A percentile compares a stretch with the other conserved stretches of the same genome.
Conservation (phyloP, 2,797 vertebrate species). For the Selene dorsalis region DNA sequence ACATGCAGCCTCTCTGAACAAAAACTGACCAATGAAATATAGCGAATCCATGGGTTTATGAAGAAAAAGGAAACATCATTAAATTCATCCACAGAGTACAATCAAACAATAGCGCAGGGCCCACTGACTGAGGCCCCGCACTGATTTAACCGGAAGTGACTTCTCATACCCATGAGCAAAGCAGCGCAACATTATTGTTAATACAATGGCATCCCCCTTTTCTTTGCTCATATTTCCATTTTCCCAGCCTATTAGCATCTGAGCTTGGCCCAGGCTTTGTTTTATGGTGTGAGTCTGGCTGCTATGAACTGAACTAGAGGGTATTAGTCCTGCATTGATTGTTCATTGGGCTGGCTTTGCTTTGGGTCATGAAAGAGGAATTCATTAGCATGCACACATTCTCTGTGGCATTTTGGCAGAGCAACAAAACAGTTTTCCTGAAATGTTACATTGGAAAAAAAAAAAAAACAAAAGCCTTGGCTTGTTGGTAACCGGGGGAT, state of each 20-base stretch:
- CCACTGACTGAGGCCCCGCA: constrained; percentile 41
- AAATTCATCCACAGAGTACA: constrained; percentile 39
- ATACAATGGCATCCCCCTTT: constrained; percentile 39
- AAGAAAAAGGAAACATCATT: constrained; percentile 57
- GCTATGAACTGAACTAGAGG: constrained; percentile 56
- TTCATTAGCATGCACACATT: constrained; percentile 75
- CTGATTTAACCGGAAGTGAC: constrained; percentile 54
- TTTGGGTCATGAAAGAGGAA: constrained; percentile 54
- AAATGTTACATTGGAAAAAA: constrained; percentile 67
- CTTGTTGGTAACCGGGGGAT: constrained; percentile 51
- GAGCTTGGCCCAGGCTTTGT: constrained; percentile 54
- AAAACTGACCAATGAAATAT: constrained; percentile 24
- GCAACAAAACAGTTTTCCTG: constrained; percentile 63
- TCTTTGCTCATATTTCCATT: constrained; percentile 55
- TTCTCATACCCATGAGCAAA: constrained; percentile 58
- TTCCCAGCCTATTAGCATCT: constrained; percentile 60
- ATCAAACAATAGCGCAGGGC: constrained; percentile 33
- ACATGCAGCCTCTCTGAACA: constrained; percentile 20
- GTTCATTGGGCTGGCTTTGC: constrained; percentile 58
- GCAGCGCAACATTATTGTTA: constrained; percentile 39
- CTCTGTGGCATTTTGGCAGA: constrained; percentile 72
- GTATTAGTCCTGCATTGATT: constrained; percentile 65
- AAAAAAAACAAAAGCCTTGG: constrained; percentile 32
- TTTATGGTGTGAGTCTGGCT: constrained; percentile 52
- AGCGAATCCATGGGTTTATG: constrained; percentile 13